A percentile compares a stretch with the other conserved stretches of the same genome.
These are phyloP conservation scores for Cossypha heuglini DNA, from an alignment of 2,797 vertebrate species.

Conservation along the genomic window DNA sequence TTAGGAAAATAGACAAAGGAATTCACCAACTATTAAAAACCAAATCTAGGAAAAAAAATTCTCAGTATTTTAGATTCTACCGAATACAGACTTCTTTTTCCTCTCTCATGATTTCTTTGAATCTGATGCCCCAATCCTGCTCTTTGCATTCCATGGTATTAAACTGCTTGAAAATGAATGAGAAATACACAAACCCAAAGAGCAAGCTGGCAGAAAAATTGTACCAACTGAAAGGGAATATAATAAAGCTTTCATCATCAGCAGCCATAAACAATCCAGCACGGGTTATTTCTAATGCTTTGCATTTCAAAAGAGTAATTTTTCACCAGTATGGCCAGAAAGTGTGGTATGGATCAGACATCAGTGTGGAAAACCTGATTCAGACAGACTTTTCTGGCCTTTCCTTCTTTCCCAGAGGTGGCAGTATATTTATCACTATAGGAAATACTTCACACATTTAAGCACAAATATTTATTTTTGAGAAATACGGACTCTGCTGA, in stretches of 20 bases:
- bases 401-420: neutral
- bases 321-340: neutral
- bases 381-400: neutral
- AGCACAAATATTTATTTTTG: neutral
- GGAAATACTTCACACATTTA: neutral
- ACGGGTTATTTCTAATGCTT: neutral
- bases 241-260: neutral
- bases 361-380: neutral
- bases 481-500: neutral
- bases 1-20: neutral
- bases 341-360: neutral
- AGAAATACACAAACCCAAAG: neutral
- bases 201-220: conserved; percentile 7
- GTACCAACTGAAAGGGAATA: neutral
- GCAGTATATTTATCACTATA: neutral
- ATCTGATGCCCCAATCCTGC: neutral
- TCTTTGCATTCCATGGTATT: conserved; percentile 4
- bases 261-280: neutral
- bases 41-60: neutral
- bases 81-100: neutral
- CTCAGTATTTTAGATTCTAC: neutral
- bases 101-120: neutral
- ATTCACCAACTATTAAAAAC: neutral
- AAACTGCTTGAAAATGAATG: neutral
- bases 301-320: neutral